Evolutionary conservation across 2,797 vertebrate genomes (phyloP), one percentile per base, ranked within the genome.

Genomic region (Pseudotriccus pelzelni): DNA sequence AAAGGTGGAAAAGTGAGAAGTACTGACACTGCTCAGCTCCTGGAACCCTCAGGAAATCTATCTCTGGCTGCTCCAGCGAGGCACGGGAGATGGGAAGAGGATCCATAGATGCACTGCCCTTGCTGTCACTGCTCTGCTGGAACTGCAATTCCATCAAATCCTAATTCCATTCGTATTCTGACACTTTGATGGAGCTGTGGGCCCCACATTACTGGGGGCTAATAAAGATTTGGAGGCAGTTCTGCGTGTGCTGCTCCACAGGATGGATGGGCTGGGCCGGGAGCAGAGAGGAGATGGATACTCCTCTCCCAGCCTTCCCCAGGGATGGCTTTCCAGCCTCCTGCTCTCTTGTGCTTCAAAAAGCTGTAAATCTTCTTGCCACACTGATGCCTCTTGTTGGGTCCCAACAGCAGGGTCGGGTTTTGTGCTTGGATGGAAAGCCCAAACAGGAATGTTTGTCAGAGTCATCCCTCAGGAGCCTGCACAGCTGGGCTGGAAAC

Each of bases 91-190:
- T 60, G 92, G 86, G 81, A 43, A 27, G 1, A 30, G 66, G 88
- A 78, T 80, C 39, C 58, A 2, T 11, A 30, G 43, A 28, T 72
- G 73, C 73, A 47, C 64, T 64, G 59, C 60, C 82, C 88, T 88
- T 19, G 83, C 90, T 79, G 88, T 62, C 76, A 68, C 66, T 24
- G 91, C 82, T 32, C 39, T 7, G 41, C 63, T 10, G 28, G 36
- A 49, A 78, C 52, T 17, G n/a, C 93, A 77, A 27, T 94, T 89
- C 77, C 91, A 90, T 91, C 87, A 76, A 59, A 79, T 73, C 87
- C 84, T 76, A 43, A 37, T 96, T 91, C 74, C 75, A 64, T 59
- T 41, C 52, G 6, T 8, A 1, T 63, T 37, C 89, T 25, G 84
- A 11, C 17, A 43, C 80, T 90, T 32, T 34, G 95, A 59, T 86